A percentile compares a stretch with the other conserved stretches of the same genome.
Evolutionary conservation across 1,140 invertebrate genomes (phyloP).

Genomic region (Drosophila azteca): DNA sequence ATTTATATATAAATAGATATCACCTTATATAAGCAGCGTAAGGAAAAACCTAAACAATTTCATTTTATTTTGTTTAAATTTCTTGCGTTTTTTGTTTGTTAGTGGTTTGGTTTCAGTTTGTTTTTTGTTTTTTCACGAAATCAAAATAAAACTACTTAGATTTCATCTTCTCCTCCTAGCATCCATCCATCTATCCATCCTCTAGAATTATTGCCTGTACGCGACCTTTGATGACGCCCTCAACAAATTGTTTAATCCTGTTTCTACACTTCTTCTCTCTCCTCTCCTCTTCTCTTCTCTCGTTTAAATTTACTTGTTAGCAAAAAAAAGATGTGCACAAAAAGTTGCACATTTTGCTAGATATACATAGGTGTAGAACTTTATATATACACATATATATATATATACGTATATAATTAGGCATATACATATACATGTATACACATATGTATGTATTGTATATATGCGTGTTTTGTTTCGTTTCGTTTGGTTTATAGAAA

Average conservation of each 20-base stretch:
- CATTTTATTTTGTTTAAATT: slow-evolving; percentile 35
- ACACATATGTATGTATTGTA: slow-evolving; percentile 30
- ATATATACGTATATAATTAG: slow-evolving; percentile 8
- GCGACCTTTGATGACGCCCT: slow-evolving; percentile 28
- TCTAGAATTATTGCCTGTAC: slow-evolving; percentile 65
- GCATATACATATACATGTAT: slow-evolving; percentile 19
- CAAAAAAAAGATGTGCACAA: slow-evolving; percentile 60
- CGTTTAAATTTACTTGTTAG: slow-evolving; percentile 8
- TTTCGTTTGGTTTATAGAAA: slow-evolving; percentile 49
- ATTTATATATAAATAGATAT: slow-evolving; percentile 75
- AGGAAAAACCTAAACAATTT: slow-evolving; percentile 76
- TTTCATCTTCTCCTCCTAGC: slow-evolving; percentile 29
- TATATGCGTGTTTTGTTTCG: slow-evolving; percentile 57
- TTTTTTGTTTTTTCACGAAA: slow-evolving; percentile 9
- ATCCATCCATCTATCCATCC: too few species aligned
- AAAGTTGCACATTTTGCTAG: slow-evolving; percentile 55
- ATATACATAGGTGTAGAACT: slow-evolving; percentile 44
- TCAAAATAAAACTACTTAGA: slow-evolving; percentile 51
- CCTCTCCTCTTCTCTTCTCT: background rate
- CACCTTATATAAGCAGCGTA: slow-evolving; percentile 79
- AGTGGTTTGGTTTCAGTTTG: slow-evolving; percentile 34
- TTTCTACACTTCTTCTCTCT: slow-evolving; percentile 16
- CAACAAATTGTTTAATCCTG: slow-evolving; percentile 42
- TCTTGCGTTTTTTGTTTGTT: slow-evolving; percentile 41
- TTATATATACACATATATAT: slow-evolving; percentile 34